Evolutionary conservation across 2,113 vertebrate species (phyloP).

Genomic region (Micronycteris hirsuta): DNA sequence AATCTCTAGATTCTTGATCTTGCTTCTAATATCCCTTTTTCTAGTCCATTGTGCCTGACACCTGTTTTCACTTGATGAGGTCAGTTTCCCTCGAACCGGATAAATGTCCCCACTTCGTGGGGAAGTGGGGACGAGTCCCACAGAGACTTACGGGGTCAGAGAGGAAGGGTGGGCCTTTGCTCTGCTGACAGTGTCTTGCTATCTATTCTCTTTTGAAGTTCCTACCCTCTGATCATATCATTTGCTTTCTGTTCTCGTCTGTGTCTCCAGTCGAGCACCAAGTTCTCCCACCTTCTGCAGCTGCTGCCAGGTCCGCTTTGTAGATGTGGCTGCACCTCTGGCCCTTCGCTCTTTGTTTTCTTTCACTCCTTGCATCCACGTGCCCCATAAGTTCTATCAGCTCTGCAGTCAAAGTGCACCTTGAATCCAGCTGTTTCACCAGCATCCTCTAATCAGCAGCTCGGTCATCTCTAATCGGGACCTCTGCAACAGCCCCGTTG

Average conservation of each 20-base stretch:
- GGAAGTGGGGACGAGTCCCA: background rate
- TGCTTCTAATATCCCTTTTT: background rate
- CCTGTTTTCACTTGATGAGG: background rate
- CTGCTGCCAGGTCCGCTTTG: background rate
- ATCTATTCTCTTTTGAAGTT: background rate
- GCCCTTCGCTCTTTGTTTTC: background rate
- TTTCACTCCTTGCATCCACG: background rate
- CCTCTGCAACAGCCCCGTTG: background rate
- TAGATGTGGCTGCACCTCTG: background rate
- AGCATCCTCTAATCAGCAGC: background rate
- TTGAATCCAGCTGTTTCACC: background rate
- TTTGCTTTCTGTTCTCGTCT: background rate
- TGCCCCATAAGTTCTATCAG: background rate
- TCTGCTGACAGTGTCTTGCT: background rate
- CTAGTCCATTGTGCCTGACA: background rate
- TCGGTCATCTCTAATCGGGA: background rate
- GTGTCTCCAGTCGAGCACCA: background rate
- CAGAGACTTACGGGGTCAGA: background rate
- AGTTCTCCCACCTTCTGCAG: background rate
- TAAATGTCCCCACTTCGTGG: background rate
- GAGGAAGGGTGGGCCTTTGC: background rate
- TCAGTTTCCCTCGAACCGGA: background rate
- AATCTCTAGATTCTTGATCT: background rate
- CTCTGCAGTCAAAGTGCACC: background rate
- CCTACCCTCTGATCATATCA: background rate